These are phyloP conservation scores for Megaceryle maxima DNA, from an alignment of 2,113 vertebrate genomes.

Conservation along the genomic window DNA sequence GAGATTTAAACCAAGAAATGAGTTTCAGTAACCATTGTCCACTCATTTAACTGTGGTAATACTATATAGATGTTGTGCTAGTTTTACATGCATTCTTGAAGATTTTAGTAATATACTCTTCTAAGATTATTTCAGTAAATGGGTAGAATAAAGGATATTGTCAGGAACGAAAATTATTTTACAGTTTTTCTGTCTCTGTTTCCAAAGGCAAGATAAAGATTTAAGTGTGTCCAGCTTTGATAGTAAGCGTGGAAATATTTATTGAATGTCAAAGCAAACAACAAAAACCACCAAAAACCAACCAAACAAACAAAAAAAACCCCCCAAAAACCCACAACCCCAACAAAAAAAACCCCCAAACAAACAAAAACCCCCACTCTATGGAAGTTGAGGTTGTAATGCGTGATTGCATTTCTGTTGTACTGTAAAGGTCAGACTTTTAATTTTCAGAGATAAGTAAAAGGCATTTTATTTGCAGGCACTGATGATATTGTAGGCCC, in stretches of 20 bases:
- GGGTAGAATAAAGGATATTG: background rate
- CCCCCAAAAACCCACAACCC: no score
- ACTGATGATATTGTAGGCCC: constrained; percentile 95
- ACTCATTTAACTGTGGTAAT: background rate
- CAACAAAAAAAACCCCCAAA: no score
- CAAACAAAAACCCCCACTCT: no score
- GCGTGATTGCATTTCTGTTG: background rate
- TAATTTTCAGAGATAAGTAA: background rate
- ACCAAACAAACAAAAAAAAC: no score
- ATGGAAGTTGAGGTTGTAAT: background rate
- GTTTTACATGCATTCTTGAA: background rate
- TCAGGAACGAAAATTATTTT: background rate
- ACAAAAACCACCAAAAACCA: no score
- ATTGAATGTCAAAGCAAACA: background rate
- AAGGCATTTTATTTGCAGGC: constrained; percentile 71
- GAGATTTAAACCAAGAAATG: background rate
- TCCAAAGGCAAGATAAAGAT: background rate
- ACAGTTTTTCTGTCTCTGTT: background rate
- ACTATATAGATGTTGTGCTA: background rate
- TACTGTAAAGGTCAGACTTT: background rate
- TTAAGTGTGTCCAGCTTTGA: background rate
- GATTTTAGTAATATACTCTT: background rate
- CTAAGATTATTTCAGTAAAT: background rate
- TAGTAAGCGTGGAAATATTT: background rate
- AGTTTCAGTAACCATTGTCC: background rate